phyloP scores from a whole-genome alignment of 2,888 invertebrate species.

The Stictocephala bisonia region DNA sequence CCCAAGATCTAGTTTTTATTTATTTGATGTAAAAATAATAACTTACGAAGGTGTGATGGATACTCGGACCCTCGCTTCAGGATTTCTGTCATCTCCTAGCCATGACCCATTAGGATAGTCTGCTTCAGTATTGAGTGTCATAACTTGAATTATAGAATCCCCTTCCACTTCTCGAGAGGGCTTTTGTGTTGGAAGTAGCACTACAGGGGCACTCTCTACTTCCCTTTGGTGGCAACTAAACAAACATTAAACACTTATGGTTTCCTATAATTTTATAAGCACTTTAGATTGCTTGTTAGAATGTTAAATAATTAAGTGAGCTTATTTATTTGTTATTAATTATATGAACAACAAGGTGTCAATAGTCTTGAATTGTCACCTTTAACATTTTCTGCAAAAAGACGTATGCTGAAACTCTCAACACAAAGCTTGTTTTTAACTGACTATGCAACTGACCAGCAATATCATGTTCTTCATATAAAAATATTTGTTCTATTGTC shows the following conservation, averaged over 20 bases:
- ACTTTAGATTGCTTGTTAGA: no score
- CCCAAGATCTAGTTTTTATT: no score
- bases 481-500: no score
- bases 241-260: not conserved
- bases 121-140: constrained; percentile 62
- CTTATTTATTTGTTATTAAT: no score
- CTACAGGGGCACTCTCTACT: constrained; percentile 53
- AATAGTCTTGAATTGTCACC: no score
- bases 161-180: constrained; percentile 47
- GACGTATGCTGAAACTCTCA: no score
- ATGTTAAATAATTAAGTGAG: no score
- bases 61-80: constrained; percentile 66
- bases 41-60: constrained; percentile 65
- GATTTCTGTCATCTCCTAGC: constrained; percentile 67
- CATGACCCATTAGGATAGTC: constrained; percentile 67
- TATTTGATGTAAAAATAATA: not conserved
- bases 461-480: no score
- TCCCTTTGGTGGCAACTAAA: not conserved
- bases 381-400: no score
- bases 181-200: constrained; percentile 50
- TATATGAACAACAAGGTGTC: no score
- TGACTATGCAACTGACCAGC: no score
- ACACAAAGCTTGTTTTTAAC: no score
- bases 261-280: not conserved
- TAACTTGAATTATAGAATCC: constrained; percentile 55